Evolutionary conservation across 1,140 invertebrate genomes (phyloP).

Genomic region (Drosophila tani): DNA sequence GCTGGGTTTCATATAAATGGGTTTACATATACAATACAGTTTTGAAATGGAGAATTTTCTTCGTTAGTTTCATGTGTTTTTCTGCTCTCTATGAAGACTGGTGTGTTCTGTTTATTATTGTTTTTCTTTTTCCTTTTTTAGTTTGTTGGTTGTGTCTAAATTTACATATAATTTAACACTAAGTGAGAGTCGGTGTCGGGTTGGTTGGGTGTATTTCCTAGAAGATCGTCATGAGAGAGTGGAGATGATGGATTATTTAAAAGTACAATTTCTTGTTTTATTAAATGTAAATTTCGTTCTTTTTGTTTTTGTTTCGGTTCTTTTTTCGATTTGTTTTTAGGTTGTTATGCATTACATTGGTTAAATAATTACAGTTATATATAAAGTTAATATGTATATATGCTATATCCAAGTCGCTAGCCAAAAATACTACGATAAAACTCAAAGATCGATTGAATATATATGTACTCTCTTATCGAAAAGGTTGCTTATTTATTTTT

Average conservation of each 20-base stretch:
- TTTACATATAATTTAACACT: constrained; percentile 64
- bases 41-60: constrained; percentile 50
- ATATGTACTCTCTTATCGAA: constrained; percentile 33
- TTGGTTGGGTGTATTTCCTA: constrained; percentile 44
- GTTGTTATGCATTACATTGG: constrained; percentile 54
- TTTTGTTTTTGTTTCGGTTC: constrained; percentile 22
- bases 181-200: constrained; percentile 41
- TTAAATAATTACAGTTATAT: constrained; percentile 65
- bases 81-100: constrained; percentile 56
- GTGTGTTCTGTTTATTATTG: constrained; percentile 26
- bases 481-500: constrained; percentile 27
- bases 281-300: constrained; percentile 40
- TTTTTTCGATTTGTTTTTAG: constrained; percentile 7
- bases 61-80: constrained; percentile 18
- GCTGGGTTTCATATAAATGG: constrained; percentile 65
- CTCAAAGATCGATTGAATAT: constrained; percentile 53
- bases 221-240: constrained; percentile 29
- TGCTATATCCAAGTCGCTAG: constrained; percentile 63
- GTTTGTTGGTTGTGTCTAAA: constrained; percentile 55
- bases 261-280: constrained; percentile 50
- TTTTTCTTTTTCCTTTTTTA: constrained; percentile 42
- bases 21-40: constrained; percentile 68
- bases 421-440: constrained; percentile 58
- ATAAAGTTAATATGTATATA: constrained; percentile 49
- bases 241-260: constrained; percentile 34